phyloP scores from a whole-genome alignment of 2,113 vertebrate genomes.

The Mungos mungo region DNA sequence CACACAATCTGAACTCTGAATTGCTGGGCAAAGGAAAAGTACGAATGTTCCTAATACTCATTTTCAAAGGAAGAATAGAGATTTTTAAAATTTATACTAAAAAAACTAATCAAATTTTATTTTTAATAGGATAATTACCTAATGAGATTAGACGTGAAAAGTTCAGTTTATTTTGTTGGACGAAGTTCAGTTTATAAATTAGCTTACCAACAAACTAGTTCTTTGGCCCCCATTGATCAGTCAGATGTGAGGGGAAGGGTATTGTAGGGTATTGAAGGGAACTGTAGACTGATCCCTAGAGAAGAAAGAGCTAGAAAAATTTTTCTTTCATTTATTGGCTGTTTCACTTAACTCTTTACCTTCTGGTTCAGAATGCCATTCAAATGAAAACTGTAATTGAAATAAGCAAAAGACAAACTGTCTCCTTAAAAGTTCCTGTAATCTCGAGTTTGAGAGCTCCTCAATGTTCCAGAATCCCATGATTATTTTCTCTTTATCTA shows the following conservation, averaged over 20 bases:
- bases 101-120: not conserved
- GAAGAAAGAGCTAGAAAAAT: not conserved
- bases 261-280: no score
- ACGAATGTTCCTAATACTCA: not conserved
- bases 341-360: not conserved
- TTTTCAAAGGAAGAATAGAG: not conserved
- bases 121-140: not conserved
- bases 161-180: not conserved
- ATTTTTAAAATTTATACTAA: not conserved
- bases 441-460: not conserved
- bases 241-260: not conserved
- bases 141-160: not conserved
- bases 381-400: not conserved
- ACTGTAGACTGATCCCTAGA: not conserved
- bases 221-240: not conserved
- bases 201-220: not conserved
- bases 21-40: not conserved
- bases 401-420: constrained; percentile 5
- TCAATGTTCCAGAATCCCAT: not conserved
- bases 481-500: not conserved
- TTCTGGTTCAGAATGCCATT: not conserved
- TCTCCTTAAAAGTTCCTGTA: not conserved
- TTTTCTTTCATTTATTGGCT: not conserved
- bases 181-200: not conserved
- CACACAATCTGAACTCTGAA: not conserved